Evolutionary conservation across 2,888 invertebrate species (phyloP).

Genomic region (Glyphotaelius pellucidus): DNA sequence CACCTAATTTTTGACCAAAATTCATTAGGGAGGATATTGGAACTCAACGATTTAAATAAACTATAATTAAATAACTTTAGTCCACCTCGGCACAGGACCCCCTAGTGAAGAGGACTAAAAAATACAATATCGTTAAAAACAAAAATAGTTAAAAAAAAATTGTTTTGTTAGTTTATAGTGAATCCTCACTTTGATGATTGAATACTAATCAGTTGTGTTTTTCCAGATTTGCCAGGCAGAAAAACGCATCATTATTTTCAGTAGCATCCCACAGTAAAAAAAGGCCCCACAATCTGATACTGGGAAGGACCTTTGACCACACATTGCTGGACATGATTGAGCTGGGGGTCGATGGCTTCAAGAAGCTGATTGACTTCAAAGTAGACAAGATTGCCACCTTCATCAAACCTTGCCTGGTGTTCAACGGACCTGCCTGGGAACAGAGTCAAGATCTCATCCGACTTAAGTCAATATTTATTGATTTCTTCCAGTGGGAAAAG

Average conservation of each 20-base stretch:
- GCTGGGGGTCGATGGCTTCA: conserved; percentile 91
- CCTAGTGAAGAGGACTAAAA: too few relatives aligned
- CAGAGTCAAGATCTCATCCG: conserved; percentile 87
- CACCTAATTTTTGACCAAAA: too few relatives aligned
- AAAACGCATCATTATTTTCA: conserved; percentile 93
- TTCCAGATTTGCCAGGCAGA: conserved; percentile 83
- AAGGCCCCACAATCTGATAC: conserved; percentile 92
- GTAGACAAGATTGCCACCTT: conserved; percentile 87
- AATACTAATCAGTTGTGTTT: neutral
- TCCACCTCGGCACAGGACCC: too few relatives aligned
- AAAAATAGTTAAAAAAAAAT: too few relatives aligned
- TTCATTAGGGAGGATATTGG: too few relatives aligned
- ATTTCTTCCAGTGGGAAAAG: conserved; percentile 93
- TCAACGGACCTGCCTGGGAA: conserved; percentile 95
- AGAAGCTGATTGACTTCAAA: conserved; percentile 87
- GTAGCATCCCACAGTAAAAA: conserved; percentile 97
- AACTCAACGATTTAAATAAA: too few relatives aligned
- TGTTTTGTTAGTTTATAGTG: too few relatives aligned
- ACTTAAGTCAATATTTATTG: conserved; percentile 91
- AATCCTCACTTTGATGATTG: neutral
- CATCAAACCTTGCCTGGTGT: conserved; percentile 93
- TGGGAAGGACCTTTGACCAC: conserved; percentile 94
- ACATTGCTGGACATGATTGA: conserved; percentile 97
- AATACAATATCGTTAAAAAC: too few relatives aligned
- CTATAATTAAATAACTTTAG: too few relatives aligned